These are phyloP conservation scores for Elymnias hypermnestra DNA, from an alignment of 1,140 invertebrate species.

Conservation along the genomic window DNA sequence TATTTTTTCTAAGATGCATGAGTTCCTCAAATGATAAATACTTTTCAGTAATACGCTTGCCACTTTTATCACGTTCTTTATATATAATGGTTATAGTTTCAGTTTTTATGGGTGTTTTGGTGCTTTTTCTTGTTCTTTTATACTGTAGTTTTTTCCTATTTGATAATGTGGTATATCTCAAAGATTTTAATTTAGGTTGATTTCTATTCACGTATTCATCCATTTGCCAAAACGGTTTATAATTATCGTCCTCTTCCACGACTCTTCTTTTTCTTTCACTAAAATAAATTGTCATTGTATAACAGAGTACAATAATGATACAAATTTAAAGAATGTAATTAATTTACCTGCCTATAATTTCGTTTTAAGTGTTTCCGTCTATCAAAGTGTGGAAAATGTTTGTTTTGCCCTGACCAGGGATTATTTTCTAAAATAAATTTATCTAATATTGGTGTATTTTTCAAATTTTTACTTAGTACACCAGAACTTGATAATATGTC, in stretches of 20 bases:
- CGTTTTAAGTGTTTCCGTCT: slow-evolving; percentile 12
- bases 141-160: slow-evolving; percentile 32
- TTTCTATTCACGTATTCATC: slow-evolving; percentile 32
- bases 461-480: too few relatives aligned
- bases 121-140: slow-evolving; percentile 19
- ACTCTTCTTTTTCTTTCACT: slow-evolving; percentile 38
- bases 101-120: slow-evolving; percentile 21
- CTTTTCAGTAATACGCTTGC: slow-evolving; percentile 44
- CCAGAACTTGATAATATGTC: slow-evolving; percentile 1
- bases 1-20: slow-evolving; percentile 52
- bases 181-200: slow-evolving; percentile 33
- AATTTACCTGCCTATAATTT: slow-evolving; percentile 36
- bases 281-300: slow-evolving; percentile 17
- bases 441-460: too few relatives aligned
- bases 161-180: slow-evolving; percentile 50
- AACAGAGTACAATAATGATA: too few relatives aligned
- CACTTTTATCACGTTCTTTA: slow-evolving; percentile 13
- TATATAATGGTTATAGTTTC: slow-evolving; percentile 47
- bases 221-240: slow-evolving; percentile 57
- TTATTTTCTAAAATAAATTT: too few relatives aligned
- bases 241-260: slow-evolving; percentile 24
- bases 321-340: too few relatives aligned
- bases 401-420: slow-evolving; percentile 1
- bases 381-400: slow-evolving; percentile 8
- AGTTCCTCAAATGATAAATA: slow-evolving; percentile 68